These are phyloP conservation scores for Coenobita brevimanus DNA, from an alignment of 1,140 invertebrate genomes.

Conservation along the genomic window DNA sequence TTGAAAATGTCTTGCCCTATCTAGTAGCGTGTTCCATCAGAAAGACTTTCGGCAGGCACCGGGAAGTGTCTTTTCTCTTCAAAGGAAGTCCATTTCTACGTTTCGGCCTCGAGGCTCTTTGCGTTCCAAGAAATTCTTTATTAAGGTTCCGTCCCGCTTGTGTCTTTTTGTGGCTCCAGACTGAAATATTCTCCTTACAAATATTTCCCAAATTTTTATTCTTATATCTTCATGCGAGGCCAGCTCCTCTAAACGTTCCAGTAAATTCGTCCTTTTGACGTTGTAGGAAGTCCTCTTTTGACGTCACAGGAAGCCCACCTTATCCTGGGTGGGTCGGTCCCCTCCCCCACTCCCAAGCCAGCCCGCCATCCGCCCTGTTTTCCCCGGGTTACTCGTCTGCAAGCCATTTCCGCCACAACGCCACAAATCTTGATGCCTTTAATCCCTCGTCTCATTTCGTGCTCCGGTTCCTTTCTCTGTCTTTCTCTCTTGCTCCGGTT, in stretches of 20 bases:
- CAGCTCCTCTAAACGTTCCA: neutral
- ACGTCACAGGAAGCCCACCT: conserved; percentile 13
- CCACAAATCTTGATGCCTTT: conserved; percentile 23
- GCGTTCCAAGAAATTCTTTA: conserved; percentile 9
- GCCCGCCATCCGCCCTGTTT: neutral
- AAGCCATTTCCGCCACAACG: conserved; percentile 14
- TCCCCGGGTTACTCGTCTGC: neutral
- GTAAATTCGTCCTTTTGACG: conserved; percentile 6
- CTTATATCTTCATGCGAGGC: neutral
- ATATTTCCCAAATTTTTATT: neutral
- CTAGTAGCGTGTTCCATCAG: no score
- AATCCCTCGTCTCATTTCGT: conserved; percentile 31
- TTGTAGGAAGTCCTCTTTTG: conserved; percentile 14
- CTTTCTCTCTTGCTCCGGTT: no score
- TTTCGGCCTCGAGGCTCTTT: neutral
- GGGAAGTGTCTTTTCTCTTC: conserved; percentile 2
- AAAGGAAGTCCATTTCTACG: conserved; percentile 2
- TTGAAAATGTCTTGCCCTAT: no score
- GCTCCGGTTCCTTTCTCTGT: conserved; percentile 26
- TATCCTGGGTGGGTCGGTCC: neutral
- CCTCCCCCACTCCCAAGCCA: neutral
- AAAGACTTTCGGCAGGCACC: no score
- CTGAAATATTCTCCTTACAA: neutral
- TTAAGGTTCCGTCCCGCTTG: neutral
- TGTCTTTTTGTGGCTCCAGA: neutral